These are phyloP conservation scores for Amblyjoppa fuscipennis DNA, from an alignment of 2,888 invertebrate genomes.

Conservation along the genomic window DNA sequence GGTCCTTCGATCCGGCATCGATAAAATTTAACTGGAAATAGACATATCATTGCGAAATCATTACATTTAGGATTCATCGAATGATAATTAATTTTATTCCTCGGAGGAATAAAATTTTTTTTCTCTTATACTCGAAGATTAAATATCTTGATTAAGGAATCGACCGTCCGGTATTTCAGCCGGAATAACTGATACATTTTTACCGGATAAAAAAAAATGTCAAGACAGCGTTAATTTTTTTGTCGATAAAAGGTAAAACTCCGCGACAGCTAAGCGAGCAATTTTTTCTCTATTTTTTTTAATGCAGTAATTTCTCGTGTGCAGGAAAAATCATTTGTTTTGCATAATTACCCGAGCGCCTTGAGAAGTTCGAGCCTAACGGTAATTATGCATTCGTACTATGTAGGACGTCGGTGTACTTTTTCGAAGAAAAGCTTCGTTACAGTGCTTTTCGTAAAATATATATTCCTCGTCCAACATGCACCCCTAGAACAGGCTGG, in stretches of 20 bases:
- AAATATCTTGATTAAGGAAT: too few species aligned
- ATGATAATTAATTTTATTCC: background rate
- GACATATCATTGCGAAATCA: background rate
- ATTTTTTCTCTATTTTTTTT: background rate
- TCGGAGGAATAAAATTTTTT: background rate
- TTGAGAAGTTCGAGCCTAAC: constrained; percentile 11
- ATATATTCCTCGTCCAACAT: constrained; percentile 34
- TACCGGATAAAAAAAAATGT: background rate
- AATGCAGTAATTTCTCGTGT: background rate
- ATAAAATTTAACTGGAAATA: background rate
- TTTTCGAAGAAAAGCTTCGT: constrained; percentile 6
- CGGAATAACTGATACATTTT: background rate
- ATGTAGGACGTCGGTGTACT: background rate
- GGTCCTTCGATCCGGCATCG: background rate
- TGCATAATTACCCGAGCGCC: constrained; percentile 11
- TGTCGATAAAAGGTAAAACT: background rate
- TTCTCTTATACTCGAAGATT: background rate
- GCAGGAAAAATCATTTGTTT: constrained; percentile 12
- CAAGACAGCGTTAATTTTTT: background rate
- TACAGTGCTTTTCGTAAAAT: constrained; percentile 26
- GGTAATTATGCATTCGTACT: constrained; percentile 3
- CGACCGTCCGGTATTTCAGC: background rate
- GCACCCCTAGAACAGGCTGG: background rate
- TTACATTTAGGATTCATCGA: background rate
- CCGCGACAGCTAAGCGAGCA: background rate